Conservation (phyloP, 2,113 vertebrate species). For the Acanthisitta chloris region DNA sequence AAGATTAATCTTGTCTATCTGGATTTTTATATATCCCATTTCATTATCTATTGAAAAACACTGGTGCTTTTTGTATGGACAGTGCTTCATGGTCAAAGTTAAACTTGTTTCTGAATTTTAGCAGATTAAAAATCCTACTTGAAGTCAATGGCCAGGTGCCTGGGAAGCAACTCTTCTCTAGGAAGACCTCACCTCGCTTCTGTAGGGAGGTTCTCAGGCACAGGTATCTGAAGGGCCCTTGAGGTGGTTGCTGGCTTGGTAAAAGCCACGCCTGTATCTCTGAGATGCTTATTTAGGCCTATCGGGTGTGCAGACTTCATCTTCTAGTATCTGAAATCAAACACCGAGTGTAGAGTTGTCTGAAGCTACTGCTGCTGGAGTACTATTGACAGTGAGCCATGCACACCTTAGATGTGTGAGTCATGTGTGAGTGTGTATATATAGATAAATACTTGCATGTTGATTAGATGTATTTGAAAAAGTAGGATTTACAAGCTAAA, state of each 20-base stretch:
- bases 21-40: background rate
- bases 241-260: background rate
- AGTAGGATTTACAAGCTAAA: background rate
- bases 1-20: background rate
- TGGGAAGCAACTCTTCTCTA: background rate
- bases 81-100: background rate
- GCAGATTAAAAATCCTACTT: background rate
- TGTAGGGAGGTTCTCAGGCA: fast-evolving
- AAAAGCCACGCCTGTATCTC: background rate
- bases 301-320: background rate
- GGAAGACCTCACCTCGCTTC: background rate
- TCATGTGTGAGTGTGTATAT: background rate
- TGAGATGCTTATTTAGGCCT: background rate
- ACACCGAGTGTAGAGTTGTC: background rate
- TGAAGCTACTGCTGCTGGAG: background rate
- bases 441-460: background rate
- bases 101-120: background rate
- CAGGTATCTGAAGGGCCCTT: background rate
- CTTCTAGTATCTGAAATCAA: background rate
- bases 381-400: background rate
- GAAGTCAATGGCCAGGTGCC: background rate
- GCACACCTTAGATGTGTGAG: background rate
- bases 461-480: background rate
- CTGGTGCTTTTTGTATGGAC: background rate
- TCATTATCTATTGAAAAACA: background rate